Evolutionary conservation across 2,113 vertebrate species (phyloP).

Genomic region (Malaclemys terrapin): DNA sequence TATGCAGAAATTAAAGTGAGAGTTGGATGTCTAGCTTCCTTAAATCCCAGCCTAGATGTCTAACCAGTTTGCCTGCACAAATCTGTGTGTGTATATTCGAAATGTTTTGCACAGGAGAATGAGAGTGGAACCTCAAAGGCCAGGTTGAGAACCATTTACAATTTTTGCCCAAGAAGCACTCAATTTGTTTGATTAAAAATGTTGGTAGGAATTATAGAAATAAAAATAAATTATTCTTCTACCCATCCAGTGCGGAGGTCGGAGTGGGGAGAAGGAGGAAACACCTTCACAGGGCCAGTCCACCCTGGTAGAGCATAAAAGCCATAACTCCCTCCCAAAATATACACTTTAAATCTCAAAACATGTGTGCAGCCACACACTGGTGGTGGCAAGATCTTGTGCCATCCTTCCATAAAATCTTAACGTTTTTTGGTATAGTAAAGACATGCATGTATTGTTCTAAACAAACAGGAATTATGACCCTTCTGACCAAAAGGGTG

Average conservation of each 20-base stretch:
- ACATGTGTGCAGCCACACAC: background rate
- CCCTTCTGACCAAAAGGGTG: background rate
- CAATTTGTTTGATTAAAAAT: background rate
- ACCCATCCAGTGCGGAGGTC: background rate
- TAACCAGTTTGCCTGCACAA: background rate
- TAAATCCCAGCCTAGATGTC: background rate
- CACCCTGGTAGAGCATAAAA: background rate
- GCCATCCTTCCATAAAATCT: background rate
- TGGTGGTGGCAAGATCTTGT: background rate
- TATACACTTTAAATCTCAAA: background rate
- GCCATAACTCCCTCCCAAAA: background rate
- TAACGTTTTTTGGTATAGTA: background rate
- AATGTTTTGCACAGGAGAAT: background rate
- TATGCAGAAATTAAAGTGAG: background rate
- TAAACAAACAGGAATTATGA: background rate
- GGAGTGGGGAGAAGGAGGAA: background rate
- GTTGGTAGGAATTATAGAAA: background rate
- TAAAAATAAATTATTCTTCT: background rate
- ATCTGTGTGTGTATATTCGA: background rate
- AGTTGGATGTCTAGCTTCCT: background rate
- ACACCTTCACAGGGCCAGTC: background rate
- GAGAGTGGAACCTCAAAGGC: background rate
- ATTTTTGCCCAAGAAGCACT: background rate
- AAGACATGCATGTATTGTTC: background rate
- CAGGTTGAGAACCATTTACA: background rate